phyloP scores from a whole-genome alignment of 1,140 invertebrate species.

The Drosophila virilis region DNA sequence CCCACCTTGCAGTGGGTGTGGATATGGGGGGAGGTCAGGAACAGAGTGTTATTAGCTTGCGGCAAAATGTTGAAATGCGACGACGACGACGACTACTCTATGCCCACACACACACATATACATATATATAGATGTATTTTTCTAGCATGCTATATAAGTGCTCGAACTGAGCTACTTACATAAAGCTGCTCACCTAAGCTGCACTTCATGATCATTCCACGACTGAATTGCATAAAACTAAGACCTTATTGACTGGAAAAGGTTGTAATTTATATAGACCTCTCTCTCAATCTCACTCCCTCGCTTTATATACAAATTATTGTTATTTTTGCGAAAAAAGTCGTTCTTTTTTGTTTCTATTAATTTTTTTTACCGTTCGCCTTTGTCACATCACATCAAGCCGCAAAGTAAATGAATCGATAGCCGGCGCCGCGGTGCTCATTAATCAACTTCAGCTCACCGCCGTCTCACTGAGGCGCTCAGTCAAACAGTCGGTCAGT shows the following conservation, averaged over 20 bases:
- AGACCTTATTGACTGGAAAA: too few species aligned
- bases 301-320: too few species aligned
- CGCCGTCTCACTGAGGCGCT: not conserved
- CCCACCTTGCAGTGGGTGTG: not conserved
- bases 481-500: too few species aligned
- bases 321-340: too few species aligned
- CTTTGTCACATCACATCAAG: constrained; percentile 38
- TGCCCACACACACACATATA: not conserved
- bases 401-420: constrained; percentile 49
- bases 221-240: too few species aligned
- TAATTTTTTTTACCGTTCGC: constrained; percentile 1
- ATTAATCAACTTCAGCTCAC: constrained; percentile 46
- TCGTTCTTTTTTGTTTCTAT: not conserved
- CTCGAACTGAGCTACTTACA: constrained; percentile 20
- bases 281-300: too few species aligned
- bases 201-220: not conserved
- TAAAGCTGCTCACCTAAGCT: constrained; percentile 13
- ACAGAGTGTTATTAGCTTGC: constrained; percentile 22
- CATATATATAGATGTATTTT: not conserved
- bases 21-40: too few species aligned
- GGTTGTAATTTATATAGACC: too few species aligned
- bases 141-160: not conserved
- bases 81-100: constrained; percentile 15
- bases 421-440: constrained; percentile 28
- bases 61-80: constrained; percentile 38